Base-by-base conservation (phyloP, 2,113 vertebrate genomes). In the Heterotilapia buettikoferi region DNA sequence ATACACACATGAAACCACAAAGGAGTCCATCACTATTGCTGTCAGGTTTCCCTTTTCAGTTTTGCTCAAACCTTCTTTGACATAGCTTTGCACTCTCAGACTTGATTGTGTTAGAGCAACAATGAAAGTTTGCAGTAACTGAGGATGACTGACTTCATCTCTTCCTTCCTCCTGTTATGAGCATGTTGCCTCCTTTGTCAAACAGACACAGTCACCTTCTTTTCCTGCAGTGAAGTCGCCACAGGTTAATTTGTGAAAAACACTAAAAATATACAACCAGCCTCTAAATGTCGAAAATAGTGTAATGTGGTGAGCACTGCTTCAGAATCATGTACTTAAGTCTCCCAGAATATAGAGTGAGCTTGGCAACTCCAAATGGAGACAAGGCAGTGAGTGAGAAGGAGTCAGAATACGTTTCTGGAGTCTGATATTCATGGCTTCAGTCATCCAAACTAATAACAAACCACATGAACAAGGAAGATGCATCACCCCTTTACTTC, bases 61-160 rank as follows among this genome's bases (percentile, higher is more conserved):
- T 2, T 47, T 12, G 7, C 2, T 53, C 31, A 83, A 78, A 24
- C 68, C 50, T 86, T 57, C 84, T 19, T 7, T 43, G 59, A 80
- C 89, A 33, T 63, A 21, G 86, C 85, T 91, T 91, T 11, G 73
- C 80, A 83, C 2, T 83, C 84, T 80, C 68, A 24, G 83, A 68
- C 73, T 38, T 81, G 61, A 86, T 89, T 88, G 61, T 88, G 66
- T 82, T 54, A 40, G 43, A 87, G 59, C 81, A 56, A 73, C 80
- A 43, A n/a, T 82, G 83, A 85, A 87, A 57, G 84, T 76, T 36
- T 82, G 81, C 83, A 81, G 80, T 45, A 80, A 38, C 84, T 8
- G 57, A 92, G 85, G 73, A 82, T 86, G 19, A 73, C 83, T 88
- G 82, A 79, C 61, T 78, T 68, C 63, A 5, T 88, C 61, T 82